A percentile compares a stretch with the other conserved stretches of the same genome.
Conservation (phyloP, 2,797 vertebrate species). For the Alectoris magna region DNA sequence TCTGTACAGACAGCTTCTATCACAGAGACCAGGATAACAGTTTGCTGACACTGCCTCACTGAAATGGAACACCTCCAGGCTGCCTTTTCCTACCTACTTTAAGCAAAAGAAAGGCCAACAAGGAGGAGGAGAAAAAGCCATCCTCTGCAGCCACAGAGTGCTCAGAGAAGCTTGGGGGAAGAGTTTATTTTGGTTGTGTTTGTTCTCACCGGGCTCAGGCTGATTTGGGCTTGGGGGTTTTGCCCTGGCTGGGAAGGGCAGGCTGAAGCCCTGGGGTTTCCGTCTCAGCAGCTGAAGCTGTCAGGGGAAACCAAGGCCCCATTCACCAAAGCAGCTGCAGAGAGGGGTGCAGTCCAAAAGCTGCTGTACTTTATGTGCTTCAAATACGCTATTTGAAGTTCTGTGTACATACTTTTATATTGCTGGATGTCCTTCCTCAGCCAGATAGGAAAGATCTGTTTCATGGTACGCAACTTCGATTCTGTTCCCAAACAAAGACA, state of each 20-base stretch:
- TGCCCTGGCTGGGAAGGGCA: accelerated
- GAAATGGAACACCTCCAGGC: background rate
- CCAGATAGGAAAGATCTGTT: background rate
- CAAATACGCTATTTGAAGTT: background rate
- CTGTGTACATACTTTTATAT: background rate
- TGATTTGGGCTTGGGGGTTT: background rate
- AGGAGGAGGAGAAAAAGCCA: background rate
- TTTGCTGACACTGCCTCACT: background rate
- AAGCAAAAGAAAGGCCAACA: background rate
- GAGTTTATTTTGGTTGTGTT: background rate
- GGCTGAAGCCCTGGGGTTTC: background rate
- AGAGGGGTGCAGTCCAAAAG: accelerated
- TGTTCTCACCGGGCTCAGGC: background rate
- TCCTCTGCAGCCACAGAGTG: background rate
- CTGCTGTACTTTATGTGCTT: background rate
- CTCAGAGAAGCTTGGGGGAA: background rate
- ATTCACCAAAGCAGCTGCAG: background rate
- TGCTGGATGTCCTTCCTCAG: background rate
- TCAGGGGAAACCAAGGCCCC: background rate
- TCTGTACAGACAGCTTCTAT: background rate
- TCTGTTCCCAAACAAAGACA: background rate
- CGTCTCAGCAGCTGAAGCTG: background rate
- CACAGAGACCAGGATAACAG: background rate
- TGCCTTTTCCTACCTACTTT: background rate
- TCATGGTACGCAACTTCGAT: background rate